These are phyloP conservation scores for Amblyjoppa proteus DNA, from an alignment of 2,888 invertebrate genomes.

Conservation along the genomic window DNA sequence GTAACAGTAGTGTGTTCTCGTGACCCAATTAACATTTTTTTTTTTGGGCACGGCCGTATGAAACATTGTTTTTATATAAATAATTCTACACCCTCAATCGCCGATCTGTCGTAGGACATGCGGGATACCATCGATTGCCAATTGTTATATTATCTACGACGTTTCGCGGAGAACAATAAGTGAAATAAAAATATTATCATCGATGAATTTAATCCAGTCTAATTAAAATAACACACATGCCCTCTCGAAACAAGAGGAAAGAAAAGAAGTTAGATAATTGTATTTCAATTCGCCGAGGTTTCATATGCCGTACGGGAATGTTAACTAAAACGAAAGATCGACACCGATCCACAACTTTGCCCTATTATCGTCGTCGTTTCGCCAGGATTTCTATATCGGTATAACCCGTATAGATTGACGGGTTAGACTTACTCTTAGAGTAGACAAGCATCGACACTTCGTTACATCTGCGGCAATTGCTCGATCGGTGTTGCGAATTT, in stretches of 20 bases:
- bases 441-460: slow-evolving; percentile 5
- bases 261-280: slow-evolving; percentile 18
- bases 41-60: slow-evolving; percentile 1
- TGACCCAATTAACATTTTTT: neutral
- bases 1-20: slow-evolving; percentile 2
- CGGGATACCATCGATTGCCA: neutral
- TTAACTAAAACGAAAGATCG: slow-evolving; percentile 47
- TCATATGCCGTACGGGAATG: slow-evolving; percentile 56
- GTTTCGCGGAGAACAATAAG: slow-evolving; percentile 4
- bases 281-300: slow-evolving; percentile 35
- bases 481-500: slow-evolving; percentile 98
- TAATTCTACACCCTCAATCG: neutral
- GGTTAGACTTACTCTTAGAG: neutral
- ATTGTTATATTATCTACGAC: slow-evolving; percentile 10
- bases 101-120: neutral
- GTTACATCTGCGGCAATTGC: slow-evolving; percentile 94
- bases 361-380: neutral
- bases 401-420: neutral
- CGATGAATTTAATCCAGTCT: slow-evolving; percentile 35
- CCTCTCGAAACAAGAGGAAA: neutral
- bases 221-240: slow-evolving; percentile 13
- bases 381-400: neutral
- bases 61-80: neutral
- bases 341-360: neutral
- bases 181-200: neutral